Conservation (phyloP, 2,888 invertebrate genomes). For the Euplexia lucipara region DNA sequence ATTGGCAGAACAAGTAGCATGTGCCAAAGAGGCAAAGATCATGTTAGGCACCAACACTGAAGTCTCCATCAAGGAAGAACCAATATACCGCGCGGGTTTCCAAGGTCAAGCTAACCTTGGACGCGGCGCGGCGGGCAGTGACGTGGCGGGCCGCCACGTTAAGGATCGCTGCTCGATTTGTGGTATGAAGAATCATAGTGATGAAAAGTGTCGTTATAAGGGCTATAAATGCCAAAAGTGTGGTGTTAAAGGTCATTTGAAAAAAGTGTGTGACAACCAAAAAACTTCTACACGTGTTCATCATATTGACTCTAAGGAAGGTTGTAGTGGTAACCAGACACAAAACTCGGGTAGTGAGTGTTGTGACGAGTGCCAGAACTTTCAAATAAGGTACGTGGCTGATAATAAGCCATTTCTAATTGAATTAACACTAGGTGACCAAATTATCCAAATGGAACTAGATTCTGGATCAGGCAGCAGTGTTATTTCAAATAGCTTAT, state of each 20-base stretch:
- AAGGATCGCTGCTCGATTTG: neutral
- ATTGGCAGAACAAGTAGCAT: neutral
- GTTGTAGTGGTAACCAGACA: neutral
- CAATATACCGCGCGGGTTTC: neutral
- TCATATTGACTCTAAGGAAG: neutral
- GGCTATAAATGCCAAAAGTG: neutral
- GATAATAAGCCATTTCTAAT: neutral
- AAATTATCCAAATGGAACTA: too few species aligned
- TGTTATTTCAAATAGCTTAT: neutral
- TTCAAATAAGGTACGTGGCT: constrained; percentile 1
- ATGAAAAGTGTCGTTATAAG: neutral
- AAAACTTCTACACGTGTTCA: neutral
- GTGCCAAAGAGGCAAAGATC: neutral
- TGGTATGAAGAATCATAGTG: neutral
- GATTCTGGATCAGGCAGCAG: neutral
- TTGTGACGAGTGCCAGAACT: constrained; percentile 1
- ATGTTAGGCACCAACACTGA: neutral
- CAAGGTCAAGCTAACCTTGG: neutral
- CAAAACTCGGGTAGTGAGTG: neutral
- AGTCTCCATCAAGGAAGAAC: neutral
- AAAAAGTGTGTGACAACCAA: constrained; percentile 2
- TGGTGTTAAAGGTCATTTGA: neutral
- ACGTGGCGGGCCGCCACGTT: neutral
- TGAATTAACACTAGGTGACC: neutral
- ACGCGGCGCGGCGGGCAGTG: too few species aligned